Conservation (phyloP, 2,797 vertebrate species). For the Alectoris magna region DNA sequence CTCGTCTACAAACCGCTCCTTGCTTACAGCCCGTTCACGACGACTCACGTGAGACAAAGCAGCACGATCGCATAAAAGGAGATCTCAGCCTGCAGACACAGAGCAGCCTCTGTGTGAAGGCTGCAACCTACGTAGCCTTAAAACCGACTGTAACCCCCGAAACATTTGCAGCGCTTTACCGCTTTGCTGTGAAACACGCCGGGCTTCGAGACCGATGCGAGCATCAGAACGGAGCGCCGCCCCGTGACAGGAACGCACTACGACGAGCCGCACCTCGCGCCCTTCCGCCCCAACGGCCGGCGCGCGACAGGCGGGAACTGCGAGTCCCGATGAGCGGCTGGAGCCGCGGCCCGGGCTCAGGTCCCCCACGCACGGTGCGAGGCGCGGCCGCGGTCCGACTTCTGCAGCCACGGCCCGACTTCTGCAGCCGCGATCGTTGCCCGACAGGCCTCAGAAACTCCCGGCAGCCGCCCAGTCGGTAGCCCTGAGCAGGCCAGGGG, state of each 20-base stretch:
- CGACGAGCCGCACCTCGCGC: background rate
- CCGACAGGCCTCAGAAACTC: background rate
- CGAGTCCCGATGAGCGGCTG: no score
- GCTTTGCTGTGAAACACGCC: accelerated
- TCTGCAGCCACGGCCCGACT: no score
- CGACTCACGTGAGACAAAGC: accelerated
- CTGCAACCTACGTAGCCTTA: accelerated
- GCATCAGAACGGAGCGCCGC: accelerated
- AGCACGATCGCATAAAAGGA: accelerated
- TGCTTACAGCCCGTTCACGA: background rate
- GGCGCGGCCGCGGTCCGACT: no score
- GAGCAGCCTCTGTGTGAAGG: accelerated
- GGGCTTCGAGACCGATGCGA: accelerated
- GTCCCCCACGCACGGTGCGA: no score
- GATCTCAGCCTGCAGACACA: no score
- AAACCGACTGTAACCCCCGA: background rate
- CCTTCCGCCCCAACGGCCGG: no score
- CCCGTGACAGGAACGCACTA: background rate
- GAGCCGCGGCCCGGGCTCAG: no score
- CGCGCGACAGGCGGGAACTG: no score
- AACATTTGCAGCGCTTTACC: accelerated
- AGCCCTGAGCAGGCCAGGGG: conserved; percentile 56
- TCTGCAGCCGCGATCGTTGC: background rate
- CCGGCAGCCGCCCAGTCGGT: background rate
- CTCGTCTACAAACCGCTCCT: accelerated